Evolutionary conservation across 1,140 invertebrate species (phyloP), one percentile per base, ranked within the genome.

Genomic region (Antheraea pernyi): DNA sequence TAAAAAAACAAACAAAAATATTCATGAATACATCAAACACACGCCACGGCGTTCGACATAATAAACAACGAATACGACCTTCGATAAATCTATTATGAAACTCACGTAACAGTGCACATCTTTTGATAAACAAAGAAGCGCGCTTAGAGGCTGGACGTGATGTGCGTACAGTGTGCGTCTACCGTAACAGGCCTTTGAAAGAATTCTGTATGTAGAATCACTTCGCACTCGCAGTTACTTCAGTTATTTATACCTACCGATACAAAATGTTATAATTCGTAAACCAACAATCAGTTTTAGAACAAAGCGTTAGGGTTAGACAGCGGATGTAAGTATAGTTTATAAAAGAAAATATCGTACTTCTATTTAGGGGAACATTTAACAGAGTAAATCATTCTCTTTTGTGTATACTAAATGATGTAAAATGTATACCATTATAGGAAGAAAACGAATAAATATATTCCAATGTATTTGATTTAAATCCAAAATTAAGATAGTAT

Each of bases 261-360:
- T 16, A 37, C 62, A 39, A 58, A 59, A 67, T 16, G 53, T 18
- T 59, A 67, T 67, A 67, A 67, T 59, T 67, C 65, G 30, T 67
- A 36, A 59, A 59, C 65, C 59, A 67, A 67, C 65, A 67, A 37
- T 65, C 16, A 46, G 64, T 65, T 65, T 65, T 39, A 65, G 64
- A 65, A 65, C 64, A 48, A 65, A 65, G 39, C 63, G 46, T 7
- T 39, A 64, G 39, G 39, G 39, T 42, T 42, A 42, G 39, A 42
- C 36, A 39, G 39, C 63, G 37, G 63, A 65, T 65, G 63, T 39
- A 22, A 19, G 19, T 65, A 63, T 7, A 19, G 39, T 48, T 48
- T 48, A 19, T 11, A 65, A 65, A 19, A 65, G n/a, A 53, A 13
- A 53, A 53, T 16, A 53, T 16, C 13, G 16, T 53, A 53, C 16